Evolutionary conservation across 2,888 invertebrate species (phyloP), one percentile per base, ranked within the genome.

Genomic region (Drosophila conformis): DNA sequence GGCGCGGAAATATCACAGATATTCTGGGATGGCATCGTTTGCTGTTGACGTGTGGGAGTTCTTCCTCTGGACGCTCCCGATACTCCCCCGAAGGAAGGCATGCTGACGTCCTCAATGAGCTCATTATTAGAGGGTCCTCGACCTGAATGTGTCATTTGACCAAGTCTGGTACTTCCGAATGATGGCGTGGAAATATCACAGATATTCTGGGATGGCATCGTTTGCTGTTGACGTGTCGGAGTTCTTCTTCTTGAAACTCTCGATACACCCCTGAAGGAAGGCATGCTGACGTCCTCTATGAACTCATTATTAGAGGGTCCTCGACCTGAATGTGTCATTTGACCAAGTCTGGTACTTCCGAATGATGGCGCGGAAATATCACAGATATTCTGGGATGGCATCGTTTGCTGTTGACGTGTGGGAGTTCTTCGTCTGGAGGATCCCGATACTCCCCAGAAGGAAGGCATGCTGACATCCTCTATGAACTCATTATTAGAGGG

Each of bases 251-350:
- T 51, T 2, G 80, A 61, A 1, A 46, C 21, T 6, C 64, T 54
- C 1, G 74, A 69, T 2, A 74, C 60, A 10, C n/a, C 56, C 0
- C 59, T 59, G 51, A 58, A 54, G 0, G 61, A 64, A 10, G 69
- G 11, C 21, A 21, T 21, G 11, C 42, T 42, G 21, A 21, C 0
- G 3, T 21, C 21, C 6, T 13, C 42, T 21, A 21, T 11, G 6
- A 21, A 21, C 11, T 21, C 3, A 42, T 13, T 6, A 42, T 2
- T 0, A 6, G 21, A 6, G 1, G 21, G 13, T 13, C 1, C 11
- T 2, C 0, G 6, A 21, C 21, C 11, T 6, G 42, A 15, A 2
- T 4, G 15, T 0, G 33, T 31, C 0, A 15, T 1, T 5, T 10
- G 27, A 36, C 18, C 11, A 1, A 18, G 21, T 4, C 25, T 18